Evolutionary conservation across 2,888 invertebrate genomes (phyloP).

Genomic region (Synanthedon vespiformis): DNA sequence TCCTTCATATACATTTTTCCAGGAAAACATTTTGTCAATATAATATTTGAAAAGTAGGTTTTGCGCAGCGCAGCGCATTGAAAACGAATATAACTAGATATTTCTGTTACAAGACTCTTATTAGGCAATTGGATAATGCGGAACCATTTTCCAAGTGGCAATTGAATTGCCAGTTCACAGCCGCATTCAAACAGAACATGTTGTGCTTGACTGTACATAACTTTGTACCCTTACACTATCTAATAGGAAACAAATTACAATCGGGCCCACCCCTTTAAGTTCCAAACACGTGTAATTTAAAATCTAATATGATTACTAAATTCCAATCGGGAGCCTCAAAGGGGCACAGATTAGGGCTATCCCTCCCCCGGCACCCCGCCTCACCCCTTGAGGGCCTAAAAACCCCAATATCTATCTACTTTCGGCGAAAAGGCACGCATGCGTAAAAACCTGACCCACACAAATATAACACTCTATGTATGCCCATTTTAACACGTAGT

Average conservation of each 20-base stretch:
- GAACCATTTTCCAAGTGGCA: background rate
- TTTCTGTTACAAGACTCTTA: too few relatives aligned
- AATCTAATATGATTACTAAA: conserved; percentile 70
- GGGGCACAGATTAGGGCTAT: conserved; percentile 63
- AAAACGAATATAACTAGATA: too few relatives aligned
- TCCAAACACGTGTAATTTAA: conserved; percentile 65
- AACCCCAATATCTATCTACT: conserved; percentile 66
- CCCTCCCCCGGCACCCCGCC: conserved; percentile 27
- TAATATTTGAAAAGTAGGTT: too few relatives aligned
- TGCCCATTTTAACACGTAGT: conserved; percentile 42
- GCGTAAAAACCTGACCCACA: conserved; percentile 62
- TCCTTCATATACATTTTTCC: too few relatives aligned
- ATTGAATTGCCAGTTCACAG: background rate
- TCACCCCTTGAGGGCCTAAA: conserved; percentile 40
- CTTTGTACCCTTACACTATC: conserved; percentile 18
- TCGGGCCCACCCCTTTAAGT: conserved; percentile 42
- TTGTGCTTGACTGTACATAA: background rate
- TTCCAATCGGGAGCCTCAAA: conserved; percentile 66
- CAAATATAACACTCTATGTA: conserved; percentile 41
- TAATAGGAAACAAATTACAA: conserved; percentile 59
- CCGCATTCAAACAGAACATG: background rate
- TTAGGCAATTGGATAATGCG: background rate
- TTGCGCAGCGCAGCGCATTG: too few relatives aligned
- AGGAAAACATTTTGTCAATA: too few relatives aligned
- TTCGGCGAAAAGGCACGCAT: conserved; percentile 61